Base-by-base conservation (phyloP, 92 coral and sea anemone genomes). In the Epizoanthus rinbou region DNA sequence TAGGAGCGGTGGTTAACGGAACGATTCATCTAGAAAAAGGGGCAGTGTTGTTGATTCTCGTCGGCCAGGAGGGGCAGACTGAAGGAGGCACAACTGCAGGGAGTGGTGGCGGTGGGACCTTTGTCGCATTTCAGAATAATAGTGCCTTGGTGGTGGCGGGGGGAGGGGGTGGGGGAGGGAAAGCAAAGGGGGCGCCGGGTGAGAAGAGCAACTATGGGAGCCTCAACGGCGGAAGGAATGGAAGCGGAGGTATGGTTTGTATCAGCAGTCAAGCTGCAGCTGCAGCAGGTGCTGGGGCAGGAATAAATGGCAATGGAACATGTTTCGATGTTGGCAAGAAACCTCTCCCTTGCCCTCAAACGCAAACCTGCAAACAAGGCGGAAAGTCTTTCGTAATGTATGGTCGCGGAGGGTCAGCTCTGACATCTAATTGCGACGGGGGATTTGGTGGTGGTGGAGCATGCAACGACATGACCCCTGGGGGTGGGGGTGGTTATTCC, bases 381-480 rank as follows among this genome's bases (percentile, higher is more conserved):
- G 72, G 72, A 33, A 67, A 31, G 47, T 37, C 72, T 18, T 33
- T 67, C 39, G 17, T 13, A 67, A 33, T 10, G 16, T 17, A 24
- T 15, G 50, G 72, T 67, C 47, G 72, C 3, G 72, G 72, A 22
- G 72, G 72, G n/a, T 37, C 47, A 15, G 35, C 72, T 67, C 43
- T 67, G n/a, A 15, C 72, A 67, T 4, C 72, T 28, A 67, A 16
- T 17, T 67, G 72, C 47, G 47, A 67, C 11, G 72, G 72, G n/a
- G 72, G 72, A 16, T 67, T 67, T 67, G 72, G 72, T 18, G 72
- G 72, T 25, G 72, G 50, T 33, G 72, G 72, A 10, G 72, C 72
- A 2, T 67, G 72, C 28, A 0, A 28, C 72, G 47, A 67, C 3
- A 67, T 67, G 45, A 41, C 16, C 9, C 72, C 72, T 13, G 72